phyloP scores from a whole-genome alignment of 2,797 vertebrate species.

The Helostoma temminkii region DNA sequence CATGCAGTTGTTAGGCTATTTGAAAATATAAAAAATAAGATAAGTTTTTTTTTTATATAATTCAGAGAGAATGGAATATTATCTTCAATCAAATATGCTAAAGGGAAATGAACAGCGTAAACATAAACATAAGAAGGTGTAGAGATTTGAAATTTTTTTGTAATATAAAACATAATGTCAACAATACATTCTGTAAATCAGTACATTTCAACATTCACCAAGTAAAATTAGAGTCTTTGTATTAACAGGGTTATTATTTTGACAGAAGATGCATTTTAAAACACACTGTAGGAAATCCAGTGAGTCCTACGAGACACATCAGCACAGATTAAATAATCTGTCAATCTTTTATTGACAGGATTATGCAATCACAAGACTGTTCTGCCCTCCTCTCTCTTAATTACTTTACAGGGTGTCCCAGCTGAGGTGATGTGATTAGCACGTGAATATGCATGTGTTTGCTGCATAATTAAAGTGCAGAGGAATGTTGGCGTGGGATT shows the following conservation, averaged over 20 bases:
- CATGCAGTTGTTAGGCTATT: too few relatives aligned
- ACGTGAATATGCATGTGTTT: conserved; percentile 74
- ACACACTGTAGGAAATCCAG: conserved; percentile 18
- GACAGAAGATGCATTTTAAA: conserved; percentile 11
- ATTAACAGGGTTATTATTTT: conserved; percentile 4
- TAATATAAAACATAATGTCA: too few relatives aligned
- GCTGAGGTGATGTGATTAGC: conserved; percentile 62
- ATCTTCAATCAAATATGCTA: too few relatives aligned
- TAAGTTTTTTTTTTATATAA: too few relatives aligned
- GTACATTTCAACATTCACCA: not conserved
- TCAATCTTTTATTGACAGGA: conserved; percentile 39
- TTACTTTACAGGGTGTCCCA: conserved; percentile 46
- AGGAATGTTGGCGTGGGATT: conserved; percentile 77
- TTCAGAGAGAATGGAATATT: too few relatives aligned
- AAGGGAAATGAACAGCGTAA: too few relatives aligned
- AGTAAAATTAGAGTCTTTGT: not conserved
- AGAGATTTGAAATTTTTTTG: too few relatives aligned
- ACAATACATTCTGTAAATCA: too few relatives aligned
- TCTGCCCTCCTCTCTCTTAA: conserved; percentile 30
- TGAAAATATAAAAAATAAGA: too few relatives aligned
- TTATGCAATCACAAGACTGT: conserved; percentile 44
- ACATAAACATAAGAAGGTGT: too few relatives aligned
- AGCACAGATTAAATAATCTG: conserved; percentile 36
- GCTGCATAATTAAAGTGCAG: conserved; percentile 69
- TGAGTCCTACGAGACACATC: conserved; percentile 14